These are phyloP conservation scores for Erpetoichthys calabaricus DNA, from an alignment of 2,797 vertebrate species.

Conservation along the genomic window DNA sequence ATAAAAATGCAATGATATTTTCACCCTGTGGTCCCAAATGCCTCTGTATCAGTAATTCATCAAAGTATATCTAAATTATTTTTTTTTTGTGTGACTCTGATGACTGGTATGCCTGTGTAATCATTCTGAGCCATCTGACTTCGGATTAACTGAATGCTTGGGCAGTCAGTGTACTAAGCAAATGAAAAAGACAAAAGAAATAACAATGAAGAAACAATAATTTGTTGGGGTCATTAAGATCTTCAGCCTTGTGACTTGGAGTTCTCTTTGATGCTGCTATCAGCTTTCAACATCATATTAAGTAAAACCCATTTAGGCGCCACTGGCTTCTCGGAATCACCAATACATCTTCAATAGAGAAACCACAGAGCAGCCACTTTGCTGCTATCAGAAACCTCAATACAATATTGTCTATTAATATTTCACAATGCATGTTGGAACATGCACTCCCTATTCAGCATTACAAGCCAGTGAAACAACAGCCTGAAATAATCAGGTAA, in stretches of 20 bases:
- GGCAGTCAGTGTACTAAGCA: conserved; percentile 39
- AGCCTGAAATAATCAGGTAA: background rate
- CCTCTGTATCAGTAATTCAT: background rate
- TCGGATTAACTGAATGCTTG: conserved; percentile 47
- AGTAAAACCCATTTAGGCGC: conserved; percentile 71
- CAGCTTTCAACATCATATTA: conserved; percentile 75
- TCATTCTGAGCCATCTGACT: background rate
- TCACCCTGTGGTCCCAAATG: conserved; percentile 23
- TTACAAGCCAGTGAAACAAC: conserved; percentile 35
- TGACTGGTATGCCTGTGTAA: background rate
- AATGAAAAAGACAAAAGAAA: conserved; percentile 40
- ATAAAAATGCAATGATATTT: conserved; percentile 30
- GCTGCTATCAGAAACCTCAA: conserved; percentile 63
- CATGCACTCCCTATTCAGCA: conserved; percentile 56
- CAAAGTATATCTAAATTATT: background rate
- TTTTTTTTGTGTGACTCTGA: background rate
- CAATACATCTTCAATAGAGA: conserved; percentile 53
- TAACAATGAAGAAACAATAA: conserved; percentile 42
- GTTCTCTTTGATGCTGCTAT: conserved; percentile 63
- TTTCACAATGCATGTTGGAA: conserved; percentile 62
- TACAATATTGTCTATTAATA: conserved; percentile 78
- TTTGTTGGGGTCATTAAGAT: conserved; percentile 42
- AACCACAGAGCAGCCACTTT: conserved; percentile 55
- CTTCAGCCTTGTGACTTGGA: conserved; percentile 38
- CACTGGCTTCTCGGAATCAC: conserved; percentile 70